Base-by-base conservation (phyloP, 2,113 vertebrate genomes). In the Eudorcas thomsonii region DNA sequence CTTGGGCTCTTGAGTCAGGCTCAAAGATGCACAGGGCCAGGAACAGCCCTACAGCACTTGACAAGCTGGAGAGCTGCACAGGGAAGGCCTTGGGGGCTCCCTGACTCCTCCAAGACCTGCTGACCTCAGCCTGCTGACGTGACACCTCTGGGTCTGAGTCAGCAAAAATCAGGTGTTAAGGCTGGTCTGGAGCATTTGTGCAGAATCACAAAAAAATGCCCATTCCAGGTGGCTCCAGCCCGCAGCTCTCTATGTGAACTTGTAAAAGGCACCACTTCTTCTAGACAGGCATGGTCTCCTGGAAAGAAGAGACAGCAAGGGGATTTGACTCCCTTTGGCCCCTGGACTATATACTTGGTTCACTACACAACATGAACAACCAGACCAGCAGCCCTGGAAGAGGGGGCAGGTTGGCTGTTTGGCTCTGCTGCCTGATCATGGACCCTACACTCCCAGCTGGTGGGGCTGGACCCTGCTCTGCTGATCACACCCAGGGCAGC, bases 11-110 rank as follows among this genome's bases (percentile, higher is more conserved):
- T 45, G n/a, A 23, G 28, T 39, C 21, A 6, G 62, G n/a, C 12
- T 26, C n/a, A 2, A 23, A 15, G 36, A 50, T 23, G 16, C 45
- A 1, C 0, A 1, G 50, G 36, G 28, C 1, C n/a, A 17, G 62
- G 10, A 43, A 8, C 23, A 7, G 12, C 26, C 62, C 77, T 39
- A 39, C 1, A 50, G 55, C 10, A 4, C 52, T 83, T 50, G 43
- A 11, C 43, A 43, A 43, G 39, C 6, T 9, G 14, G 26, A 60
- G 62, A 45, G 54, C 43, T 4, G 0, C 17, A 5, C 10, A 1
- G 25, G n/a, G 54, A 25, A 77, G 26, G 25, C 14, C 90, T 39
- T 1, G 2, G 45, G 23, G 90, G 71, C 45, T 15, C 67, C 81
- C 7, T n/a, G 54, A 33, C 12, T 6, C 62, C 43, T 48, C 52